Evolutionary conservation across 2,113 vertebrate genomes (phyloP).

Genomic region (Rafetus swinhoei): DNA sequence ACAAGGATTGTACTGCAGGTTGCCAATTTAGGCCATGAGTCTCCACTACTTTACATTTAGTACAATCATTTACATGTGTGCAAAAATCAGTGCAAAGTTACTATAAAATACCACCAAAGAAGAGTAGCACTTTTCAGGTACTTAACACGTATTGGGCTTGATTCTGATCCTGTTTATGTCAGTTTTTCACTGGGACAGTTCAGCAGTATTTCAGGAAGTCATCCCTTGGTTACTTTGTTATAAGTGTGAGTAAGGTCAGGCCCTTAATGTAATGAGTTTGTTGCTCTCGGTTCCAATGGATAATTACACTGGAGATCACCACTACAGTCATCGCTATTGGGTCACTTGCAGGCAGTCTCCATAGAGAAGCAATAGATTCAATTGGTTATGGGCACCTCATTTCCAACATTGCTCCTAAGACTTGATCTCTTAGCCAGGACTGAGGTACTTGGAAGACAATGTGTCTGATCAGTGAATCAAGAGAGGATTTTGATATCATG

Average conservation of each 20-base stretch:
- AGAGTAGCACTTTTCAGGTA: not conserved
- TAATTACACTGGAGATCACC: not conserved
- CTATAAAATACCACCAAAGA: not conserved
- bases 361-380: not conserved
- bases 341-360: not conserved
- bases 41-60: constrained; percentile 8
- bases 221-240: not conserved
- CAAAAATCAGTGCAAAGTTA: not conserved
- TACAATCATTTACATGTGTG: not conserved
- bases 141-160: rapidly evolving
- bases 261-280: not conserved
- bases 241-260: not conserved
- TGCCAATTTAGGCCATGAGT: not conserved
- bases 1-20: not conserved
- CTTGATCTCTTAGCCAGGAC: not conserved
- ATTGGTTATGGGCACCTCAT: not conserved
- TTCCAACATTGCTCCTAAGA: not conserved
- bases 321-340: not conserved
- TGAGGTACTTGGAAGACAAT: not conserved
- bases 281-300: not conserved
- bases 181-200: not conserved
- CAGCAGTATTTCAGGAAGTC: not conserved
- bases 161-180: not conserved
- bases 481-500: not conserved
- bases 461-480: not conserved